phyloP scores from a whole-genome alignment of 2,888 invertebrate species.

The Liodrosophila aerea region DNA sequence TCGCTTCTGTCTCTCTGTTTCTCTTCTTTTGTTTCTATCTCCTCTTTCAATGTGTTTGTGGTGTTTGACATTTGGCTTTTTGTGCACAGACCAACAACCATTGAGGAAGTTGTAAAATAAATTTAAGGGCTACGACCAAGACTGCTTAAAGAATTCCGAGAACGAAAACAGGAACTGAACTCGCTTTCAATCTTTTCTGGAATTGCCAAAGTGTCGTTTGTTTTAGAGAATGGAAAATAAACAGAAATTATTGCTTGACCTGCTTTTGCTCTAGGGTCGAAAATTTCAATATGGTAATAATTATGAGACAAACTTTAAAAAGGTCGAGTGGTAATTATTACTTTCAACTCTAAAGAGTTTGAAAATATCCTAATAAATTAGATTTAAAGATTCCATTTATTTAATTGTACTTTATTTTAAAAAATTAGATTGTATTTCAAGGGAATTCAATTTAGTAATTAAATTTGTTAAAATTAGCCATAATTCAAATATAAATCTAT shows the following conservation, averaged over 20 bases:
- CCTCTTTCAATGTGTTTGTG: conserved; percentile 18
- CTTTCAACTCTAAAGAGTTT: no score
- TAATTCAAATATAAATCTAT: no score
- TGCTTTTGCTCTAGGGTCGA: conserved; percentile 7
- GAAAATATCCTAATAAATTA: no score
- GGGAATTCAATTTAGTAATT: no score
- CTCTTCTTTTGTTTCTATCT: conserved; percentile 4
- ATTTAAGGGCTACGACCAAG: conserved; percentile 47
- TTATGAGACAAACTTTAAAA: no score
- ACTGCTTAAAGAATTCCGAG: conserved; percentile 27
- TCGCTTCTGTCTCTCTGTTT: conserved; percentile 1
- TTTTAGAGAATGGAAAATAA: not conserved
- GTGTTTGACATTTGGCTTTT: conserved; percentile 48
- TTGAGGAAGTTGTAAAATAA: conserved; percentile 71
- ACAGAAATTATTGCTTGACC: not conserved
- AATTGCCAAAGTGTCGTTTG: conserved; percentile 41
- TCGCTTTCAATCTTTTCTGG: conserved; percentile 38
- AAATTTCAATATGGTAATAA: no score
- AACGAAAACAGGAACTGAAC: conserved; percentile 34
- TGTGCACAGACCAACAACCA: conserved; percentile 31
- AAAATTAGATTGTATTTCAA: no score
- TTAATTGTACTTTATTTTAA: no score
- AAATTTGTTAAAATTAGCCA: no score
- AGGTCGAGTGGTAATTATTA: no score
- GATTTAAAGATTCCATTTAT: no score